Conservation (phyloP, 2,113 vertebrate genomes). For the Ptilorrhoa leucosticta region DNA sequence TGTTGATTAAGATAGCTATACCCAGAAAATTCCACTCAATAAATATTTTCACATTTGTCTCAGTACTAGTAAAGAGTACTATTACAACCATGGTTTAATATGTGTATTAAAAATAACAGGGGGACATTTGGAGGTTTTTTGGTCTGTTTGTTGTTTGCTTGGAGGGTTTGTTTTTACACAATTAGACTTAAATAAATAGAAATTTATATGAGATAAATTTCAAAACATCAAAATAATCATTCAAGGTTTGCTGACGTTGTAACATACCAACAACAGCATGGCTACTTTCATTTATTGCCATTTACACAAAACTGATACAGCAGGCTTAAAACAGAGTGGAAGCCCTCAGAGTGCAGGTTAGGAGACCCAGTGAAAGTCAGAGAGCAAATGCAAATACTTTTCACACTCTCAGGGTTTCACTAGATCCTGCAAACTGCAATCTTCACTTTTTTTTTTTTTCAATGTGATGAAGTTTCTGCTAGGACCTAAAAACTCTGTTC, state of each 20-base stretch:
- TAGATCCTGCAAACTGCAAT: constrained; percentile 13
- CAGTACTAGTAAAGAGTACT: constrained; percentile 27
- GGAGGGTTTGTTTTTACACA: neutral
- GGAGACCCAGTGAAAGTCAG: neutral
- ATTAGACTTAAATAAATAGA: constrained; percentile 3
- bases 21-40: constrained; percentile 67
- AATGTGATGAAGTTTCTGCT: constrained; percentile 23
- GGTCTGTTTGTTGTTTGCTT: neutral
- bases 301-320: neutral
- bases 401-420: constrained; percentile 8
- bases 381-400: neutral
- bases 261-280: neutral
- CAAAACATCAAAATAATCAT: constrained; percentile 48
- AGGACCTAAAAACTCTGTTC: constrained; percentile 4
- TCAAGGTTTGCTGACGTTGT: constrained; percentile 36
- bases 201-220: neutral
- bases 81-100: constrained; percentile 50
- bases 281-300: neutral
- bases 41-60: constrained; percentile 41
- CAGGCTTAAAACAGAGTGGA: neutral
- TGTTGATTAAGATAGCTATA: constrained; percentile 66
- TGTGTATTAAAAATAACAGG: constrained; percentile 10
- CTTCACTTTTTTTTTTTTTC: neutral
- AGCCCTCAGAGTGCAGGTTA: neutral
- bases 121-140: rapidly evolving